A percentile compares a stretch with the other conserved stretches of the same genome.
Conservation (phyloP, 2,888 invertebrate species). For the Hylaea fasciaria region DNA sequence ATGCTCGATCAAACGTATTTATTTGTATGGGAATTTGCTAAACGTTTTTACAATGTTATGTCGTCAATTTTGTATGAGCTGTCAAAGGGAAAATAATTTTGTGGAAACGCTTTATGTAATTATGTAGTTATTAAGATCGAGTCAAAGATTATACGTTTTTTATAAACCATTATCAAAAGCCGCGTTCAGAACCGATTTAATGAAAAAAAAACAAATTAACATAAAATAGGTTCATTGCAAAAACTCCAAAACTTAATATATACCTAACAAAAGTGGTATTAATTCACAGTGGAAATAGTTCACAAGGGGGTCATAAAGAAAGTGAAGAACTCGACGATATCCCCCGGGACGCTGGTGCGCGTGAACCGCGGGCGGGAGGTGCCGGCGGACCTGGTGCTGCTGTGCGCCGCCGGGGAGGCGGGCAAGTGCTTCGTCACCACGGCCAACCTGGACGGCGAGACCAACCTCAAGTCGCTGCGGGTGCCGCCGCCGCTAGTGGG, state of each 20-base stretch:
- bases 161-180: too few relatives aligned
- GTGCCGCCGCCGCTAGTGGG: slow-evolving; percentile 75
- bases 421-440: slow-evolving; percentile 92
- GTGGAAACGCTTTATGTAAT: too few relatives aligned
- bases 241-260: not conserved
- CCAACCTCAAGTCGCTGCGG: slow-evolving; percentile 88
- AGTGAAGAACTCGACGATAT: slow-evolving; percentile 84
- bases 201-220: too few relatives aligned
- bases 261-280: not conserved
- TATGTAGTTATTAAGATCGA: too few relatives aligned
- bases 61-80: too few relatives aligned
- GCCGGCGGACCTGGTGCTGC: slow-evolving; percentile 91
- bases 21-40: too few relatives aligned
- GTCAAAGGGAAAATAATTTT: too few relatives aligned
- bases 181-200: too few relatives aligned
- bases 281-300: slow-evolving; percentile 82
- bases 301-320: slow-evolving; percentile 82
- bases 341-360: slow-evolving; percentile 91
- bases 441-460: slow-evolving; percentile 94
- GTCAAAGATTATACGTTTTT: too few relatives aligned
- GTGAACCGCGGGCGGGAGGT: slow-evolving; percentile 90
- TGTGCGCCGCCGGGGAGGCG: slow-evolving; percentile 88
- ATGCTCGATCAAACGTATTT: too few relatives aligned
- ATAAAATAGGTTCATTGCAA: too few relatives aligned
- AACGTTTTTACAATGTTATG: too few relatives aligned